Evolutionary conservation across 2,888 invertebrate species (phyloP).

Genomic region (Malacosoma neustria): DNA sequence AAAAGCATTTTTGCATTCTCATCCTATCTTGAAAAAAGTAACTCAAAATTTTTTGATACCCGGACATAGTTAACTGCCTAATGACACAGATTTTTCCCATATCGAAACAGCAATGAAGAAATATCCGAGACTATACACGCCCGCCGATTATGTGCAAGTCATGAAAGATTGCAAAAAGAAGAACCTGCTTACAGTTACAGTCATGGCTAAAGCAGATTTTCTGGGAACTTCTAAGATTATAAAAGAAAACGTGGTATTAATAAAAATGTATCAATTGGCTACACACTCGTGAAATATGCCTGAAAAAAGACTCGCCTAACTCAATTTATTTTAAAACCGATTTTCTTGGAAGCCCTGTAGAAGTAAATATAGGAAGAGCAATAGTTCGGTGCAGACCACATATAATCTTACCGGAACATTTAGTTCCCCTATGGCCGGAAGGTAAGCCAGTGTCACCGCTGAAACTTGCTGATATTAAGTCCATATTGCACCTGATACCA

Average conservation of each 20-base stretch:
- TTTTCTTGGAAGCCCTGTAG: slow-evolving; percentile 6
- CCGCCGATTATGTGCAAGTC: slow-evolving; percentile 6
- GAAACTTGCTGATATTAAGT: slow-evolving; percentile 12
- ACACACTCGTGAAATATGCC: slow-evolving; percentile 6
- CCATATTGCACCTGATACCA: slow-evolving; percentile 11
- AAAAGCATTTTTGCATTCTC: slow-evolving; percentile 10
- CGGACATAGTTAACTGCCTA: slow-evolving; percentile 8
- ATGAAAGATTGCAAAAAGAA: slow-evolving; percentile 11
- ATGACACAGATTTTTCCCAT: slow-evolving; percentile 9
- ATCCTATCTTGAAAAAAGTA: slow-evolving; percentile 7
- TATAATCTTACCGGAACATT: slow-evolving; percentile 8
- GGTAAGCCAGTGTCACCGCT: slow-evolving; percentile 14
- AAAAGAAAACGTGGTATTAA: too few species aligned
- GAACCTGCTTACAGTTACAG: too few species aligned
- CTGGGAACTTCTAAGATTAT: slow-evolving; percentile 6
- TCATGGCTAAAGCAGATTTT: slow-evolving; percentile 3
- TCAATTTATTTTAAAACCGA: slow-evolving; percentile 7
- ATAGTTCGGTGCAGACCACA: slow-evolving; percentile 7
- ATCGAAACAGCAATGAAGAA: slow-evolving; percentile 7
- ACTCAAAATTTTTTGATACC: slow-evolving; percentile 4
- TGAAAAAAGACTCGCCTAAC: slow-evolving; percentile 6
- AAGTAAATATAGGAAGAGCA: slow-evolving; percentile 9
- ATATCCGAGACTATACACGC: slow-evolving; percentile 8
- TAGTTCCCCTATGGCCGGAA: slow-evolving; percentile 12
- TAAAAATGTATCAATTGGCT: too few species aligned